These are phyloP conservation scores for Benthosema pterotum DNA, from an alignment of 2,797 vertebrate species.

Conservation along the genomic window DNA sequence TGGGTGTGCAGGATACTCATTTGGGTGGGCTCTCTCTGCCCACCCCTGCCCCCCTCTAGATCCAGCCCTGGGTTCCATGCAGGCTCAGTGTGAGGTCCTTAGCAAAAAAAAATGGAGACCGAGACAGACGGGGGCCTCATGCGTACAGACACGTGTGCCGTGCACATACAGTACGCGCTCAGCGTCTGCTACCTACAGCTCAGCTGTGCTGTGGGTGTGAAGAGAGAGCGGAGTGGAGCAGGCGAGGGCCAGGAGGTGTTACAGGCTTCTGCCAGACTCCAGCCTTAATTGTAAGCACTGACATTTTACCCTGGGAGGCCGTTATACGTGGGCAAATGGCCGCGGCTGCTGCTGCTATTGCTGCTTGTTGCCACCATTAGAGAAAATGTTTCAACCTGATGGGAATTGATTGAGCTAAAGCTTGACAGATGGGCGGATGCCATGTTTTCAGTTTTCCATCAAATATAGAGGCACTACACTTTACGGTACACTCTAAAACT, in stretches of 20 bases:
- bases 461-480: too few relatives aligned
- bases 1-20: too few relatives aligned
- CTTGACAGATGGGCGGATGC: slow-evolving; percentile 58
- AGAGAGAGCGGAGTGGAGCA: slow-evolving; percentile 45
- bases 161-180: slow-evolving; percentile 19
- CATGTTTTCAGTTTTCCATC: too few relatives aligned
- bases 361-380: slow-evolving; percentile 46
- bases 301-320: slow-evolving; percentile 73
- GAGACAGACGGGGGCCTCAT: slow-evolving; percentile 29
- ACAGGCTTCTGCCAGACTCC: slow-evolving; percentile 52
- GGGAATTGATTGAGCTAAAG: slow-evolving; percentile 50
- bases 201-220: slow-evolving; percentile 65
- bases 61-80: slow-evolving; percentile 17
- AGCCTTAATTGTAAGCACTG: slow-evolving; percentile 65
- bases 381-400: slow-evolving; percentile 70
- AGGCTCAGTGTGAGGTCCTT: slow-evolving; percentile 38
- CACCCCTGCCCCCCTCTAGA: too few relatives aligned
- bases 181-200: slow-evolving; percentile 60
- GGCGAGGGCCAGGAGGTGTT: slow-evolving; percentile 53
- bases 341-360: slow-evolving; percentile 26
- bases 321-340: slow-evolving; percentile 62
- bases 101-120: slow-evolving; percentile 38
- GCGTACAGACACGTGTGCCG: slow-evolving; percentile 17
- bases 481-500: too few relatives aligned
- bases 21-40: too few relatives aligned